A percentile compares a stretch with the other conserved stretches of the same genome.
Conservation (phyloP, 1,140 invertebrate genomes). For the Cydia amplana region DNA sequence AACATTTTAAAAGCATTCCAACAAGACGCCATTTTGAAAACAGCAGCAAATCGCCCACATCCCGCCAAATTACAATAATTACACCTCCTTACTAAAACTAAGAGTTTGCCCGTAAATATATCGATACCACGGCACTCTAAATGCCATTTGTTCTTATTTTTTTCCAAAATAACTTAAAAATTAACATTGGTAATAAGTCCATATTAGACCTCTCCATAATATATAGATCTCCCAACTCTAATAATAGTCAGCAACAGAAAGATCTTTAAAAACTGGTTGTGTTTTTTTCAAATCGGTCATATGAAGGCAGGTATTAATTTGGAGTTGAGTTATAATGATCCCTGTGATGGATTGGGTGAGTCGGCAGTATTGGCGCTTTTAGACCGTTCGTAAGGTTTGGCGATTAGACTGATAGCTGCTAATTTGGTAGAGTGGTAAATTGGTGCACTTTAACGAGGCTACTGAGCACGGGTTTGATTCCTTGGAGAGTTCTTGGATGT, state of each 20-base stretch:
- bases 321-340: conserved; percentile 70
- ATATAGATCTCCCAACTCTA: conserved; percentile 36
- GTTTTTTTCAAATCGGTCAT: conserved; percentile 63
- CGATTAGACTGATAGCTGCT: conserved; percentile 2
- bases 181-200: conserved; percentile 72
- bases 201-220: conserved; percentile 50
- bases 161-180: conserved; percentile 64
- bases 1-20: not conserved
- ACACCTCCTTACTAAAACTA: conserved; percentile 38
- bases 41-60: conserved; percentile 8
- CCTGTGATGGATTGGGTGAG: conserved; percentile 72
- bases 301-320: conserved; percentile 73
- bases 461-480: not conserved
- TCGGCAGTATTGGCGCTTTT: conserved; percentile 37
- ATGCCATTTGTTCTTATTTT: conserved; percentile 67
- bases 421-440: conserved; percentile 13
- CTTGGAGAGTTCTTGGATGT: not conserved
- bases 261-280: conserved; percentile 45
- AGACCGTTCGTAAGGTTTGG: conserved; percentile 33
- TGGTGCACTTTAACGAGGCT: conserved; percentile 5
- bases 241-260: not conserved
- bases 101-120: conserved; percentile 70
- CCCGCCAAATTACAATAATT: conserved; percentile 37
- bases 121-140: conserved; percentile 72
- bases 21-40: not conserved